Base-by-base conservation (phyloP, 2,797 vertebrate species). In the Ciconia nigra region DNA sequence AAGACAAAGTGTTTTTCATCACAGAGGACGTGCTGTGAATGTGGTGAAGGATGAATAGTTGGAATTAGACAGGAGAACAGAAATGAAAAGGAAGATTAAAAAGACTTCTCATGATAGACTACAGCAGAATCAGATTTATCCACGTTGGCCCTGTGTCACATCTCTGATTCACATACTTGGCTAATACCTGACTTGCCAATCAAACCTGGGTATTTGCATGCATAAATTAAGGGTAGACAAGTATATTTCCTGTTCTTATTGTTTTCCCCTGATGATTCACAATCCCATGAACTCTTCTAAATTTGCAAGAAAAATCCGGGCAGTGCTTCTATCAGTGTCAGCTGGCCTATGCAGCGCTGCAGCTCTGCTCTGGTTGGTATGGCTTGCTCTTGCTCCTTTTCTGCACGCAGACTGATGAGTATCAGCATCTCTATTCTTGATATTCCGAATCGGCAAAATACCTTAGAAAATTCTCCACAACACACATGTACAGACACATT, bases 11-110 rank as follows among this genome's bases (percentile, higher is more conserved):
- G 13, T 4, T 82, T 78, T 39, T 41, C 13, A 33, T 24, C 25
- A 72, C 22, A 70, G 29, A 71, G 65, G 61, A 67, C 0, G 0
- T 52, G 54, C 29, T 69, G 29, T 42, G 46, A 87, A 76, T 0
- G 0, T 7, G 10, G 61, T 20, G 19, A 84, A 89, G 63, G n/a
- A 49, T 7, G 7, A 69, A n/a, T 1, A 51, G 29, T 0, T 58
- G 58, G 58, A 83, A 83, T 22, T 24, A 62, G 54, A 79, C 3
- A 69, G 49, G 8, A 62, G 37, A 91, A 72, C 10, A 86, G 39
- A 79, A 77, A 67, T 33, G 4, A 59, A 80, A 79, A 78, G 18
- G 46, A 83, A 81, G 54, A 73, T 42, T 12, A 67, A 51, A 49
- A 52, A 42, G 29, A 52, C 58, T 86, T 88, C 61, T 83, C 26